phyloP scores from a whole-genome alignment of 2,113 vertebrate genomes.

The Micronisus gabar region DNA sequence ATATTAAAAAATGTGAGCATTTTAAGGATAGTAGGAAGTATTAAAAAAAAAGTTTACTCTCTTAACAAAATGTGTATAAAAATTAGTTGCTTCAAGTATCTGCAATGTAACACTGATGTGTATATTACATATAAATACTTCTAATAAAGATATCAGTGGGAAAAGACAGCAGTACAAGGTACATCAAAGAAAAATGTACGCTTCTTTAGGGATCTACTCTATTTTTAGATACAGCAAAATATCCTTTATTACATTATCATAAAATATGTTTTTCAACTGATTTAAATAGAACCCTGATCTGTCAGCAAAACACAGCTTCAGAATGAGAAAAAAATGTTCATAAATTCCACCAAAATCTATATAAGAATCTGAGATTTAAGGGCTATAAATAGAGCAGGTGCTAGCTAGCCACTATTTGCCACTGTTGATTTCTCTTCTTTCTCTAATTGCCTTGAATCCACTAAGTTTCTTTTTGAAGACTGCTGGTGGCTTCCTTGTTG shows the following conservation, averaged over 20 bases:
- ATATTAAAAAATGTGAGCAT: fast-evolving
- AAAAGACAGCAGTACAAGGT: background rate
- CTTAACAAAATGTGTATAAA: background rate
- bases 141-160: background rate
- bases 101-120: background rate
- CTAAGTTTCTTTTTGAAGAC: background rate
- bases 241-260: background rate
- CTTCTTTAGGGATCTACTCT: background rate
- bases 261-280: background rate
- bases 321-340: background rate
- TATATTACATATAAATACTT: background rate
- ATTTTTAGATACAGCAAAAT: background rate
- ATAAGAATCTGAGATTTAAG: background rate
- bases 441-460: background rate
- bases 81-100: background rate
- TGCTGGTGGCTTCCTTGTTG: background rate
- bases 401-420: background rate
- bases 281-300: background rate
- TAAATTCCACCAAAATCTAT: background rate
- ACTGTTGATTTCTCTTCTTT: background rate
- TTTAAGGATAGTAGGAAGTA: background rate
- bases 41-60: background rate
- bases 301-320: background rate
- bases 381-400: background rate
- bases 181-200: background rate